Evolutionary conservation across 2,888 invertebrate genomes (phyloP), one percentile per base, ranked within the genome.

Genomic region (Troides helena): DNA sequence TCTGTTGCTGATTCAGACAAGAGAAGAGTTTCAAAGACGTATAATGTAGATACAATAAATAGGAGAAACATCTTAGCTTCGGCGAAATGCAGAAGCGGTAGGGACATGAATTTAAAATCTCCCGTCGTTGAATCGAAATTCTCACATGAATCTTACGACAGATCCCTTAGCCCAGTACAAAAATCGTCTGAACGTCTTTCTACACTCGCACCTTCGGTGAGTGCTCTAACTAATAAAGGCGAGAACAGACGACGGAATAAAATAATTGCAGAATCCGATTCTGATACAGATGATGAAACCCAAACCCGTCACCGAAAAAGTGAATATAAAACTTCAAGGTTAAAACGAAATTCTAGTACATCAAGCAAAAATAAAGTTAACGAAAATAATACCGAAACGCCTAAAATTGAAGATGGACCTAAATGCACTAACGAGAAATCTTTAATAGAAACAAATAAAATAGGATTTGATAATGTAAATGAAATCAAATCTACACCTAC

Each of bases 21-120:
- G 87, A 94, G 91, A 77, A 93, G 96, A 76, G 94, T 97, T 76
- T 92, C 97, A 66, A 97, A 97, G 86, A 94, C 95, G 1, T 95
- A 95, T 76, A 97, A 96, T 79, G 95, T 96, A 59, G 97, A 97
- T 85, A 96, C 96, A 1, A 95, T 97, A 73, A 97, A 97, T 84
- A 94, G 97, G 67, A 96, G 97, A 86, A 97, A 97, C 83, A 97
- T 98, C 75, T 90, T 98, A 66, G 96, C 97, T 30, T 97, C 97
- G 63, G 97, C 97, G 0, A 96, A 96, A 86, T 96, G 96, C 82
- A 94, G 97, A 79, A 97, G 96, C 83, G 97, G 97, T 10, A 94
- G 95, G 76, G 96, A 96, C 84, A 92, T 95, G 69, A 96, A 95
- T 78, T 93, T 94, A 21, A 95, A 95, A 64, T 96, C 95, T 60